Conservation (phyloP, 2,888 invertebrate species). For the Eupithecia exiguata region DNA sequence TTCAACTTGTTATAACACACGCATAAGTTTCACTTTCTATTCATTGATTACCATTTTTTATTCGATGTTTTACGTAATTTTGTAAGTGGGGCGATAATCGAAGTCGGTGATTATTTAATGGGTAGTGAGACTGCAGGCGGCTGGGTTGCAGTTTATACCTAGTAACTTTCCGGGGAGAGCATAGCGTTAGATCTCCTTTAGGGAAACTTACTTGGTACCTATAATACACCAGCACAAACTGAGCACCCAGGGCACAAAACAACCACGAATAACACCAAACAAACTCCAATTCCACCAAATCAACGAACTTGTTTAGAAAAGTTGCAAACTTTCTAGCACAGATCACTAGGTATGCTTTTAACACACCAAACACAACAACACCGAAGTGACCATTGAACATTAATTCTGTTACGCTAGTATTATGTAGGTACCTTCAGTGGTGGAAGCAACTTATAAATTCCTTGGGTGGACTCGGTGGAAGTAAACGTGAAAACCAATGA, state of each 20-base stretch:
- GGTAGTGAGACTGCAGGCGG: background rate
- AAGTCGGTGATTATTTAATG: background rate
- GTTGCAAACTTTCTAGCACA: no score
- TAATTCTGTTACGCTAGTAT: no score
- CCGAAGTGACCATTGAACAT: no score
- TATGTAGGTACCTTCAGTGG: no score
- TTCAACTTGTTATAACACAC: conserved; percentile 74
- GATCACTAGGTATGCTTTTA: no score
- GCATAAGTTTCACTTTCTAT: conserved; percentile 69
- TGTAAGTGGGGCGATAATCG: conserved; percentile 16
- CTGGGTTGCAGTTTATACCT: background rate
- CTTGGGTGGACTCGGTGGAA: no score
- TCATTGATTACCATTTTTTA: conserved; percentile 49
- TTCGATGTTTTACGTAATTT: conserved; percentile 39
- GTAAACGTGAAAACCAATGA: no score
- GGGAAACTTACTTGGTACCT: background rate
- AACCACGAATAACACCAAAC: background rate
- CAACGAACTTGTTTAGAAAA: background rate
- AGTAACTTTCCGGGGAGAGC: background rate
- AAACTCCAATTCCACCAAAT: background rate
- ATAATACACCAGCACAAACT: background rate
- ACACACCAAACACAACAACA: no score
- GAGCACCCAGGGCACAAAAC: background rate
- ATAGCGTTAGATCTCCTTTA: background rate
- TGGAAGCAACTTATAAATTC: no score